Evolutionary conservation across 2,113 vertebrate genomes (phyloP).

Genomic region (Ellobius talpinus): DNA sequence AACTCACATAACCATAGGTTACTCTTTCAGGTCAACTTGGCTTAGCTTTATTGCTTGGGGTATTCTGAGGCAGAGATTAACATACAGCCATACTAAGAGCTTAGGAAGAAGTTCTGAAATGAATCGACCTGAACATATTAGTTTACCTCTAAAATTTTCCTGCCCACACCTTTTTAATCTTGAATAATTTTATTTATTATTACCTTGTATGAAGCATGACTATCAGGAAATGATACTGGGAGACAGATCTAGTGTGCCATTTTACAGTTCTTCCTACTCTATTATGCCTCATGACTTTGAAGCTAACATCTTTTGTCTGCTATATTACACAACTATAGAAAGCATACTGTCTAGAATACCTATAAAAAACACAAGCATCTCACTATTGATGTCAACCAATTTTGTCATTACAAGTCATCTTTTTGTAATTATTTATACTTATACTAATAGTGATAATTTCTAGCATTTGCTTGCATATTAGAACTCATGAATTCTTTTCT

Average conservation of each 20-base stretch:
- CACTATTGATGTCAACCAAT: not conserved
- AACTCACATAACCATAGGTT: not conserved
- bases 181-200: not conserved
- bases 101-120: not conserved
- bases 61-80: not conserved
- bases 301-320: not conserved
- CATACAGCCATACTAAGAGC: not conserved
- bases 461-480: not conserved
- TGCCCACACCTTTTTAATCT: not conserved
- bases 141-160: not conserved
- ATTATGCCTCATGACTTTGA: not conserved
- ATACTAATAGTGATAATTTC: not conserved
- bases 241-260: not conserved
- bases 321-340: not conserved
- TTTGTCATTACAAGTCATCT: not conserved
- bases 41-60: not conserved
- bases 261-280: not conserved
- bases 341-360: not conserved
- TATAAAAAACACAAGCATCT: not conserved
- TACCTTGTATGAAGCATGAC: not conserved
- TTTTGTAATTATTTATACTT: constrained; percentile 6
- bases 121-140: not conserved
- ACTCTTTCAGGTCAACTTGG: not conserved
- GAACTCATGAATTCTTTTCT: not conserved
- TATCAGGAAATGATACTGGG: not conserved